Percentiles rank a stretch among this genome's conserved stretches.
phyloP scores from a whole-genome alignment of 2,888 invertebrate genomes.

The Andrena trimmerana region DNA sequence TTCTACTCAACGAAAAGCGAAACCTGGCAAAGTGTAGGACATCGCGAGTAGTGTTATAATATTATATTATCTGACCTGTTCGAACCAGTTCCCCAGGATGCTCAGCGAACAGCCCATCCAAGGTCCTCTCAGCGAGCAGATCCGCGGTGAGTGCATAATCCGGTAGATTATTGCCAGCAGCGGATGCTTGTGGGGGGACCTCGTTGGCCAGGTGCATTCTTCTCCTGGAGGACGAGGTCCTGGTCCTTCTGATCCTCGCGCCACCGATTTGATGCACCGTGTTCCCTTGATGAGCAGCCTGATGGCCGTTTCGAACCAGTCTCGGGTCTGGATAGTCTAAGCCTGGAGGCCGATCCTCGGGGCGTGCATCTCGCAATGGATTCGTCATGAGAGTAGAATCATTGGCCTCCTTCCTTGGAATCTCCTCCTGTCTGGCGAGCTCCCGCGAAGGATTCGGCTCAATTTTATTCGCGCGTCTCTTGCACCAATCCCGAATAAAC shows the following conservation, averaged over 20 bases:
- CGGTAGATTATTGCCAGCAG: slow-evolving; percentile 82
- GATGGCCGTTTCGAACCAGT: slow-evolving; percentile 74
- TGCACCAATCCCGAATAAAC: neutral
- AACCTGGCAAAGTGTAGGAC: no score
- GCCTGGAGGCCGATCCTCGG: slow-evolving; percentile 83
- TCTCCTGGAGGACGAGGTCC: slow-evolving; percentile 78
- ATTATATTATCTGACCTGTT: slow-evolving; percentile 88
- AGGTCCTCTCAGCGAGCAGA: slow-evolving; percentile 92
- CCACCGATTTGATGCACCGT: slow-evolving; percentile 72
- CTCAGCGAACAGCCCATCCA: slow-evolving; percentile 94
- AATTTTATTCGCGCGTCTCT: slow-evolving; percentile 26
- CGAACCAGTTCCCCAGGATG: slow-evolving; percentile 97
- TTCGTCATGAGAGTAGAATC: slow-evolving; percentile 82
- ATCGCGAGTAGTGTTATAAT: no score
- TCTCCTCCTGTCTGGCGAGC: slow-evolving; percentile 46
- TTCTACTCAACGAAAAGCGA: no score
- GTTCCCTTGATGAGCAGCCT: slow-evolving; percentile 69
- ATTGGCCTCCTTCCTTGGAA: slow-evolving; percentile 64
- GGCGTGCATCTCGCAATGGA: slow-evolving; percentile 83
- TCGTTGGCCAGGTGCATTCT: slow-evolving; percentile 93
- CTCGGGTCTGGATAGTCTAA: slow-evolving; percentile 81
- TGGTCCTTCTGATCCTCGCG: slow-evolving; percentile 76
- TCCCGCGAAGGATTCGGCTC: slow-evolving; percentile 34
- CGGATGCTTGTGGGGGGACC: slow-evolving; percentile 87
- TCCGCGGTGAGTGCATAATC: slow-evolving; percentile 92